Evolutionary conservation across 2,888 invertebrate species (phyloP).

Genomic region (Seira sanloemensis): DNA sequence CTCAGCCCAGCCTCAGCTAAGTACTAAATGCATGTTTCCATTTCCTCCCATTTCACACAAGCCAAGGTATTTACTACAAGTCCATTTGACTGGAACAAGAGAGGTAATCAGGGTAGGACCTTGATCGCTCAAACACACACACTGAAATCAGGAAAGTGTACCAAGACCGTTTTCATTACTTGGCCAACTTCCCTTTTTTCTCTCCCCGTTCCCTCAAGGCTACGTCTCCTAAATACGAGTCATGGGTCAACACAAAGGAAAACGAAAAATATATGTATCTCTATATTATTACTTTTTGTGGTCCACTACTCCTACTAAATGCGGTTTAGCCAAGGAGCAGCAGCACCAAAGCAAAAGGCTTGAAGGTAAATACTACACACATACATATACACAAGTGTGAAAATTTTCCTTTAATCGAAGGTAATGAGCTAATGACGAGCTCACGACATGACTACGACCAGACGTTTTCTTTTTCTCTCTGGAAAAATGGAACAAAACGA

Average conservation of each 20-base stretch:
- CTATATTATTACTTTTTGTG: background rate
- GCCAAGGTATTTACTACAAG: no score
- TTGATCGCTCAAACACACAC: background rate
- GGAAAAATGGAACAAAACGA: background rate
- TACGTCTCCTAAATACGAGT: no score
- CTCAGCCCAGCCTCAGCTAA: no score
- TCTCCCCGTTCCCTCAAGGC: background rate
- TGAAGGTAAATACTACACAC: no score
- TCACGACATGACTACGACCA: background rate
- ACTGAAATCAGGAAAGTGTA: background rate
- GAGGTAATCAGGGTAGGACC: constrained; percentile 15
- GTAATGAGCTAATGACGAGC: background rate
- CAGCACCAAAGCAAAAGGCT: no score
- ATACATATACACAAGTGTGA: constrained; percentile 23
- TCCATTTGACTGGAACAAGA: background rate
- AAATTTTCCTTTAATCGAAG: constrained; percentile 12
- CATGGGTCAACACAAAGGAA: no score
- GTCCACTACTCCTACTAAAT: background rate
- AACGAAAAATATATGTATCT: background rate
- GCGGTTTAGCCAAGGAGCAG: no score
- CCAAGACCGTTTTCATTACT: background rate
- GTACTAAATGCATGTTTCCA: no score
- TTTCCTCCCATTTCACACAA: no score
- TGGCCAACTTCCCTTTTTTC: background rate
- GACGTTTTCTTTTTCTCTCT: background rate